A percentile compares a stretch with the other conserved stretches of the same genome.
These are phyloP conservation scores for Clarias magur DNA, from an alignment of 2,113 vertebrate species.

Conservation along the genomic window DNA sequence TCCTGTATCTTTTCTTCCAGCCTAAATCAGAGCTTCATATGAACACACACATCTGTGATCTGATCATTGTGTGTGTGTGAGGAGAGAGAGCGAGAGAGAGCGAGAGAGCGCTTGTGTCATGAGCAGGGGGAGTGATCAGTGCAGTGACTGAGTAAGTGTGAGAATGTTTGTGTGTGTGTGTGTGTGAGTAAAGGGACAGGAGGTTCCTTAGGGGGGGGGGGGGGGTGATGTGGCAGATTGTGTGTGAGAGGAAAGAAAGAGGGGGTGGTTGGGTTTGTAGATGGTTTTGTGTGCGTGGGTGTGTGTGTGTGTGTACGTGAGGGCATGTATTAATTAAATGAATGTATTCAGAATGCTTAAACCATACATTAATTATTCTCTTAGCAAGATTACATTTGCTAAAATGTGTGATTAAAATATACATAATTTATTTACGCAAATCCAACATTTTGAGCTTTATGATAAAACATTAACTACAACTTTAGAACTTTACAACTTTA, in stretches of 20 bases:
- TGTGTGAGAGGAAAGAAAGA: slow-evolving; percentile 15
- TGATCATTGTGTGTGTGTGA: slow-evolving; percentile 35
- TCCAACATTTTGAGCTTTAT: neutral
- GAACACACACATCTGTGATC: slow-evolving; percentile 12
- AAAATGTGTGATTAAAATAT: neutral
- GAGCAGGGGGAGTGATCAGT: slow-evolving; percentile 44
- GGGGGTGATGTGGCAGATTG: slow-evolving; percentile 26
- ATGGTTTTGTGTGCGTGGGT: slow-evolving; percentile 31
- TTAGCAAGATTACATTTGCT: neutral
- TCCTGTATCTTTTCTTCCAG: slow-evolving; percentile 26
- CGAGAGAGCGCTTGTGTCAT: slow-evolving; percentile 21
- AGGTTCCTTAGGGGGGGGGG: slow-evolving; percentile 20
- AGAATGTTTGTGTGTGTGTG: slow-evolving; percentile 47
- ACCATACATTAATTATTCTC: neutral
- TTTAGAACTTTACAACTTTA: too few relatives aligned
- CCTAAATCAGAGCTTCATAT: slow-evolving; percentile 33
- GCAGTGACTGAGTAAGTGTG: slow-evolving; percentile 56
- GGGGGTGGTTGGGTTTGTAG: slow-evolving; percentile 34
- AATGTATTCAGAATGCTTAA: neutral
- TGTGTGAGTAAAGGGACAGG: slow-evolving; percentile 42
- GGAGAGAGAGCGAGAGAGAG: slow-evolving; percentile 54
- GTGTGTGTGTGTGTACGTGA: slow-evolving; percentile 18
- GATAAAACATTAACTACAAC: neutral
- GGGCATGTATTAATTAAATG: neutral
- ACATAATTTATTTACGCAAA: neutral